Conservation (phyloP, 2,797 vertebrate genomes). For the Protosalanx chinensis region DNA sequence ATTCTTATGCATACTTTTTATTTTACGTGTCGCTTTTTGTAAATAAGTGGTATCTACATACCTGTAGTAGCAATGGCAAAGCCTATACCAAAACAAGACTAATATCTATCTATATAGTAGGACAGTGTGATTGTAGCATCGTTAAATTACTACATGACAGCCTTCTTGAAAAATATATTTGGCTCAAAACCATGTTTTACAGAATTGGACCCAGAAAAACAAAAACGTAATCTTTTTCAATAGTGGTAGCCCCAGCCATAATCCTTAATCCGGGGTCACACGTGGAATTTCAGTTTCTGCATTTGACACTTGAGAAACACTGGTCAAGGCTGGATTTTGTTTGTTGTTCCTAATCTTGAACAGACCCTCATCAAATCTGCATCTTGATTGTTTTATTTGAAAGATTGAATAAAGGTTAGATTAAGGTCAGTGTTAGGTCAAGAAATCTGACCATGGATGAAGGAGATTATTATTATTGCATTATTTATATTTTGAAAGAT, state of each 20-base stretch:
- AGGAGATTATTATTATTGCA: background rate
- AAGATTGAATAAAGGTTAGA: background rate
- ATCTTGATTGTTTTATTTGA: background rate
- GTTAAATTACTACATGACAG: background rate
- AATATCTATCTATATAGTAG: no score
- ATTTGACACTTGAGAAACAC: slow-evolving; percentile 13
- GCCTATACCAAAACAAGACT: no score
- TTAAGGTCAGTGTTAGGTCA: background rate
- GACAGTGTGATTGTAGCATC: no score
- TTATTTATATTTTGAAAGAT: background rate
- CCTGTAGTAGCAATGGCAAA: no score
- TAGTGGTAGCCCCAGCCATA: slow-evolving; percentile 28
- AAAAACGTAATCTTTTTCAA: slow-evolving; percentile 41
- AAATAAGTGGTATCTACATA: no score
- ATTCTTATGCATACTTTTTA: no score
- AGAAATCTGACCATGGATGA: background rate
- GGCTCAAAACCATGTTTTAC: slow-evolving; percentile 1
- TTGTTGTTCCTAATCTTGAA: slow-evolving; percentile 19
- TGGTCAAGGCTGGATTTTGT: slow-evolving; percentile 12
- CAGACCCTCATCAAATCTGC: background rate
- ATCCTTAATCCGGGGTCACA: slow-evolving; percentile 55
- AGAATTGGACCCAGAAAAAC: slow-evolving; percentile 27
- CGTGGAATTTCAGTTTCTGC: slow-evolving; percentile 2
- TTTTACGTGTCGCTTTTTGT: no score
- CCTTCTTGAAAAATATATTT: background rate